phyloP scores from a whole-genome alignment of 1,140 invertebrate species.

The Lethrus apterus region DNA sequence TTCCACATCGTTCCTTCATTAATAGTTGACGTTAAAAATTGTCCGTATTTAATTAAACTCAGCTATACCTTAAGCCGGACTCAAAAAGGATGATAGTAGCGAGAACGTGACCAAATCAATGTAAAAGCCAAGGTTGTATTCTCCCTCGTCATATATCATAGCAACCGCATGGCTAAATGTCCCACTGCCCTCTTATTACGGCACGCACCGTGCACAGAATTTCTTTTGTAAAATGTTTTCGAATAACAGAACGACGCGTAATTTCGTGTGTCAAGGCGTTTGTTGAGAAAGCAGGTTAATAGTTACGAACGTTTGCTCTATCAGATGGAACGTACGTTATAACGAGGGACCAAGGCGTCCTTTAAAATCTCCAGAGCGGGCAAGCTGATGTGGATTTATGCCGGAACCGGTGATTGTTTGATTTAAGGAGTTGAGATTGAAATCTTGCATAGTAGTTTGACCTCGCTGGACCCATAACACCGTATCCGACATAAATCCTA shows the following conservation, averaged over 20 bases:
- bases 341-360: neutral
- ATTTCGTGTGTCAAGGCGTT: too few species aligned
- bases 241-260: neutral
- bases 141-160: slow-evolving; percentile 16
- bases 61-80: slow-evolving; percentile 3
- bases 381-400: slow-evolving; percentile 10
- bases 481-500: slow-evolving; percentile 7
- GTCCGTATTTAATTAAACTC: too few species aligned
- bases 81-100: slow-evolving; percentile 15
- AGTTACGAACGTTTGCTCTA: too few species aligned
- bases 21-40: too few species aligned
- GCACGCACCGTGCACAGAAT: slow-evolving; percentile 2
- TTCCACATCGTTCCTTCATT: too few species aligned
- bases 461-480: neutral
- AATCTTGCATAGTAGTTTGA: slow-evolving; percentile 4
- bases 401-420: slow-evolving; percentile 13
- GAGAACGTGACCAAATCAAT: slow-evolving; percentile 19
- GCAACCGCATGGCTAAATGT: neutral
- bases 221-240: neutral
- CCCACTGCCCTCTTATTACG: slow-evolving; percentile 8
- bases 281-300: too few species aligned
- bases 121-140: slow-evolving; percentile 14
- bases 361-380: slow-evolving; percentile 5
- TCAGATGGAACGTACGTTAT: too few species aligned
- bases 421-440: slow-evolving; percentile 14